A percentile compares a stretch with the other conserved stretches of the same genome.
Evolutionary conservation across 2,888 invertebrate genomes (phyloP).

Genomic region (Tricholauxania praeusta): DNA sequence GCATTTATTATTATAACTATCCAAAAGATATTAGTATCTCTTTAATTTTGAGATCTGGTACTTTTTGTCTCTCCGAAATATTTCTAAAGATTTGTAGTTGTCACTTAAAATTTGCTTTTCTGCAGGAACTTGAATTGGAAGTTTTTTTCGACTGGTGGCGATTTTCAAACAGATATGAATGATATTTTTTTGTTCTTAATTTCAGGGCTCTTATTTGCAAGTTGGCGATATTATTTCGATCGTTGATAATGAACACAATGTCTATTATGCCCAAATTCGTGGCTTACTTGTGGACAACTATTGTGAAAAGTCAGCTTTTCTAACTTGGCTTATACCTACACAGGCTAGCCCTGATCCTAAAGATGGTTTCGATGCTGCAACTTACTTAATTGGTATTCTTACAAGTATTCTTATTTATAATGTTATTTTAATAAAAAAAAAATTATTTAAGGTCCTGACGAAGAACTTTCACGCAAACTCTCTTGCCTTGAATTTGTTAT

Average conservation of each 20-base stretch:
- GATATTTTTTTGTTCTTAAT: not conserved
- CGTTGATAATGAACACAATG: slow-evolving; percentile 79
- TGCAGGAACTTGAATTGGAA: too few relatives aligned
- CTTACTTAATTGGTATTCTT: slow-evolving; percentile 83
- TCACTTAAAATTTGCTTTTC: too few relatives aligned
- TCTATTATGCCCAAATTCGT: slow-evolving; percentile 90
- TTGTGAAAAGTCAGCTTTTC: slow-evolving; percentile 91
- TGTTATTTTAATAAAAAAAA: not conserved
- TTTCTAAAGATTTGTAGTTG: too few relatives aligned
- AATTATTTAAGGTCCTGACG: slow-evolving; percentile 78
- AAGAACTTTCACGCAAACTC: slow-evolving; percentile 87
- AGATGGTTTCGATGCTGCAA: slow-evolving; percentile 86
- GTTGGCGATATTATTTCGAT: slow-evolving; percentile 92
- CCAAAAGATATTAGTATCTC: too few relatives aligned
- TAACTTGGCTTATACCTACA: slow-evolving; percentile 93
- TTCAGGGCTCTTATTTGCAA: slow-evolving; percentile 78
- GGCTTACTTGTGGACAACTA: slow-evolving; percentile 93
- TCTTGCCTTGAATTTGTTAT: slow-evolving; percentile 92
- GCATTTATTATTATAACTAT: too few relatives aligned
- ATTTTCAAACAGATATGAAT: too few relatives aligned
- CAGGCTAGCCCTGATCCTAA: slow-evolving; percentile 82
- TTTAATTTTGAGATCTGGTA: too few relatives aligned
- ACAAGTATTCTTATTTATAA: not conserved
- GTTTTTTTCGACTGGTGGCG: too few relatives aligned
- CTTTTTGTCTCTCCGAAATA: too few relatives aligned